phyloP scores from a whole-genome alignment of 1,140 invertebrate species.

The Andricus grossulariae region DNA sequence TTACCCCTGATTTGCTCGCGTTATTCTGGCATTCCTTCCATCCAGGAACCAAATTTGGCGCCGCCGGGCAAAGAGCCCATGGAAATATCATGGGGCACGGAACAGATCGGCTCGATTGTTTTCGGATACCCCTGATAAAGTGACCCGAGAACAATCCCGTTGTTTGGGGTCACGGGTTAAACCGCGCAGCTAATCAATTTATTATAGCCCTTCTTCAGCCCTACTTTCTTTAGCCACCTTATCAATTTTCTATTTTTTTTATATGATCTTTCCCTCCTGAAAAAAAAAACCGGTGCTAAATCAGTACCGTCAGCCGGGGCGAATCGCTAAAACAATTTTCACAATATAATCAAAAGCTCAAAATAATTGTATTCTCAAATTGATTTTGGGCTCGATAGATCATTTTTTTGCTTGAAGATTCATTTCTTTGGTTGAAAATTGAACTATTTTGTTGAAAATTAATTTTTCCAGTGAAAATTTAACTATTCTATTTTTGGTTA shows the following conservation, averaged over 20 bases:
- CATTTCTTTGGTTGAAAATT: too few species aligned
- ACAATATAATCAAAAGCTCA: too few species aligned
- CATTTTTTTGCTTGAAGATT: too few species aligned
- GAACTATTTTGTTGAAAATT: too few species aligned
- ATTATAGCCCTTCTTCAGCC: constrained; percentile 32
- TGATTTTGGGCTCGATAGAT: too few species aligned
- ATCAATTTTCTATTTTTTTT: neutral
- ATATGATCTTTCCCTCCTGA: neutral
- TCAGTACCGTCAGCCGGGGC: too few species aligned
- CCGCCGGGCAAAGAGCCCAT: constrained; percentile 50
- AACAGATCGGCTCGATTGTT: constrained; percentile 49
- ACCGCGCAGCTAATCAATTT: constrained; percentile 55
- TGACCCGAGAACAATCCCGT: constrained; percentile 29
- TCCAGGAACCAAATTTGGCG: constrained; percentile 42
- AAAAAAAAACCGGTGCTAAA: neutral
- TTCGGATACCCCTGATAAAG: constrained; percentile 41
- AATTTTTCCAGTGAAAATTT: too few species aligned
- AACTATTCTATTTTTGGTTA: too few species aligned
- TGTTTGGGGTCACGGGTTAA: constrained; percentile 52
- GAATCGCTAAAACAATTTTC: too few species aligned
- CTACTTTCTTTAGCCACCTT: constrained; percentile 4
- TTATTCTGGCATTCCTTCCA: constrained; percentile 55
- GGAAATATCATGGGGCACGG: constrained; percentile 6
- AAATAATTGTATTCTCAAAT: too few species aligned
- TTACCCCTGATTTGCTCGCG: constrained; percentile 64